Percentiles rank a stretch among this genome's conserved stretches.
Evolutionary conservation across 2,113 vertebrate species (phyloP).

Genomic region (Planiliza haematocheilus): DNA sequence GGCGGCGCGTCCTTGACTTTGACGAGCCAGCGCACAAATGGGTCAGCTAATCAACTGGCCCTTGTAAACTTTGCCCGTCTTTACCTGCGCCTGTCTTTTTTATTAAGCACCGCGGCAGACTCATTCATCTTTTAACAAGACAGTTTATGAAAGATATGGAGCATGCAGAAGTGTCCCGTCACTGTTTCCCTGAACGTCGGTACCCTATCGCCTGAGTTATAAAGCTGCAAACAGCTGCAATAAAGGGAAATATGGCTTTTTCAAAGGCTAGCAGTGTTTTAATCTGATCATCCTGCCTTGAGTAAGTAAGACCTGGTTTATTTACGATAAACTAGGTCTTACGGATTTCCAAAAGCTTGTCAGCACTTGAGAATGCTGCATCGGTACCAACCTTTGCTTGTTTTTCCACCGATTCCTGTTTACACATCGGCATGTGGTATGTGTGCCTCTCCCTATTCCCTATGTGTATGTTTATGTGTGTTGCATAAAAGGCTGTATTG

Average conservation of each 20-base stretch:
- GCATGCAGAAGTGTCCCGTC: slow-evolving; percentile 46
- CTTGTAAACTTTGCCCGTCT: slow-evolving; percentile 65
- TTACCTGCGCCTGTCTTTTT: slow-evolving; percentile 57
- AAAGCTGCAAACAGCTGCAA: slow-evolving; percentile 60
- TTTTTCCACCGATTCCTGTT: neutral
- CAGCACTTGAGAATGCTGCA: no score
- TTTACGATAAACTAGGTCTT: no score
- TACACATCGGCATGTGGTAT: neutral
- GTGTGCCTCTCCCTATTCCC: slow-evolving; percentile 5
- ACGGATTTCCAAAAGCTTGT: neutral
- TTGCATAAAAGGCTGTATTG: slow-evolving; percentile 25
- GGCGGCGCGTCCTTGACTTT: slow-evolving; percentile 67
- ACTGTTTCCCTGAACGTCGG: slow-evolving; percentile 34
- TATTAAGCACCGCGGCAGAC: slow-evolving; percentile 62
- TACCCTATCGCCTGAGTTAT: slow-evolving; percentile 67
- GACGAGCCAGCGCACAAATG: slow-evolving; percentile 42
- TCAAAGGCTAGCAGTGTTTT: slow-evolving; percentile 55
- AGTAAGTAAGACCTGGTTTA: slow-evolving; percentile 12
- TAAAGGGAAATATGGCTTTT: slow-evolving; percentile 48
- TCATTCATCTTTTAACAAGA: slow-evolving; percentile 76
- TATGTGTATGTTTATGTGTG: slow-evolving; percentile 19
- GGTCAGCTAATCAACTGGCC: slow-evolving; percentile 71
- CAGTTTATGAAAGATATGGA: slow-evolving; percentile 70
- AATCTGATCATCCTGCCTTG: slow-evolving; percentile 32
- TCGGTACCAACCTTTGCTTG: no score